These are phyloP conservation scores for Omphaloscelis lunosa DNA, from an alignment of 2,888 invertebrate species.

Conservation along the genomic window DNA sequence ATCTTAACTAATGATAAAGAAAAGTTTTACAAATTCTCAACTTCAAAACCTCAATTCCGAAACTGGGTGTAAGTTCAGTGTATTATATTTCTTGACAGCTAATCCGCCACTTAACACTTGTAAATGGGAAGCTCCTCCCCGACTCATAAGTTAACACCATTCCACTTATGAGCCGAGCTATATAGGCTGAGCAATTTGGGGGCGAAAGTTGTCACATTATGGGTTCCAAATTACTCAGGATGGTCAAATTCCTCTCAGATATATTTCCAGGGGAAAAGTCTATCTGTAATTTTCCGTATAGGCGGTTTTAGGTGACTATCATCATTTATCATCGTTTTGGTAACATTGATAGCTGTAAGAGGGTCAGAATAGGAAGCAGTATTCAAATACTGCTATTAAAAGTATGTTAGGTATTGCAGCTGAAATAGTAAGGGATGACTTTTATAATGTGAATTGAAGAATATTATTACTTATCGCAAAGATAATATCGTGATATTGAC, in stretches of 20 bases:
- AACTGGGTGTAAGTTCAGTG: background rate
- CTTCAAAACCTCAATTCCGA: background rate
- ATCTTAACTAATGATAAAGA: background rate
- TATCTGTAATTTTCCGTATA: slow-evolving; percentile 65
- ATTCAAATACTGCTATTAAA: slow-evolving; percentile 34
- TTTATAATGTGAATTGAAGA: background rate
- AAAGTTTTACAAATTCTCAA: background rate
- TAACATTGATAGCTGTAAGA: slow-evolving; percentile 33
- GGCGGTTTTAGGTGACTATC: slow-evolving; percentile 55
- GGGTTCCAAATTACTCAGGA: slow-evolving; percentile 72
- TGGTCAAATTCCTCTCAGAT: slow-evolving; percentile 71
- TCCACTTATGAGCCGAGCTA: slow-evolving; percentile 58
- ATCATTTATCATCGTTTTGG: slow-evolving; percentile 45
- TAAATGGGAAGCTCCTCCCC: slow-evolving; percentile 1
- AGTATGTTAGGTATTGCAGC: slow-evolving; percentile 12
- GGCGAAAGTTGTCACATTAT: slow-evolving; percentile 76
- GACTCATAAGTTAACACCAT: slow-evolving; percentile 16
- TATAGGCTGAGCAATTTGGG: slow-evolving; percentile 70
- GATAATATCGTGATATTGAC: background rate
- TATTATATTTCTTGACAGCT: slow-evolving; percentile 9
- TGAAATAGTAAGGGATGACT: background rate
- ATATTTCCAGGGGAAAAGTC: slow-evolving; percentile 68
- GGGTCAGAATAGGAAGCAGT: slow-evolving; percentile 10
- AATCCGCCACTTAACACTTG: slow-evolving; percentile 14
- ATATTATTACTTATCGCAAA: background rate